Conservation (phyloP, 2,888 invertebrate species). For the Oscheius sp. region DNA sequence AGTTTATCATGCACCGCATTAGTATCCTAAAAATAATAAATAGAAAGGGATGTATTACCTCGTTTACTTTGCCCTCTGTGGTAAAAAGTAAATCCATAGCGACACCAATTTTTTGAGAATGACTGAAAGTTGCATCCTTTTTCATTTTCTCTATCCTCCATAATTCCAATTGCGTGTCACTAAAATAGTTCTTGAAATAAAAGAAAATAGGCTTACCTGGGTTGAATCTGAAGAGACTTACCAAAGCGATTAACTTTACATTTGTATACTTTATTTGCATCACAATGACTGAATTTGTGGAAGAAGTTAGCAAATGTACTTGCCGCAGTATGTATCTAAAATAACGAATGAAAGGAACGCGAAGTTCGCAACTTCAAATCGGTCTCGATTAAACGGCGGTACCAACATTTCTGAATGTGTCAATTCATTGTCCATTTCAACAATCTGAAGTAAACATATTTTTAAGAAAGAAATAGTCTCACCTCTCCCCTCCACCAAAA, state of each 20-base stretch:
- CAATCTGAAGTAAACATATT: neutral
- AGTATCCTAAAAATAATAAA: conserved; percentile 11
- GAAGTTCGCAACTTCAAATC: neutral
- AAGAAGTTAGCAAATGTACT: conserved; percentile 15
- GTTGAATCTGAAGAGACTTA: neutral
- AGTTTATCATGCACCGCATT: conserved; percentile 1
- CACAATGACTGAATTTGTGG: neutral
- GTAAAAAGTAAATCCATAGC: conserved; percentile 22
- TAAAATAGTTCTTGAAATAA: neutral
- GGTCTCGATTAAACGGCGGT: too few relatives aligned
- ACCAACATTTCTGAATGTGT: too few relatives aligned
- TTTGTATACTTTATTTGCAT: neutral
- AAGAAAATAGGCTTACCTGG: neutral
- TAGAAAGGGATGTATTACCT: neutral
- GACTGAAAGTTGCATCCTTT: neutral
- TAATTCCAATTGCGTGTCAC: neutral
- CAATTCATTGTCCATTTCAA: conserved; percentile 1
- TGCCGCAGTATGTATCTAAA: conserved; percentile 9
- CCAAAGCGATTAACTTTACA: conserved; percentile 10
- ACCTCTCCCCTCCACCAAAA: conserved; percentile 27
- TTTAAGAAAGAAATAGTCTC: neutral
- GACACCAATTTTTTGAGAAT: conserved; percentile 15
- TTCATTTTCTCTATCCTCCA: neutral
- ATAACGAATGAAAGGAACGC: neutral
- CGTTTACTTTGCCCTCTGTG: neutral